Evolutionary conservation across 2,113 vertebrate species (phyloP).

Genomic region (Mus spicilegus): DNA sequence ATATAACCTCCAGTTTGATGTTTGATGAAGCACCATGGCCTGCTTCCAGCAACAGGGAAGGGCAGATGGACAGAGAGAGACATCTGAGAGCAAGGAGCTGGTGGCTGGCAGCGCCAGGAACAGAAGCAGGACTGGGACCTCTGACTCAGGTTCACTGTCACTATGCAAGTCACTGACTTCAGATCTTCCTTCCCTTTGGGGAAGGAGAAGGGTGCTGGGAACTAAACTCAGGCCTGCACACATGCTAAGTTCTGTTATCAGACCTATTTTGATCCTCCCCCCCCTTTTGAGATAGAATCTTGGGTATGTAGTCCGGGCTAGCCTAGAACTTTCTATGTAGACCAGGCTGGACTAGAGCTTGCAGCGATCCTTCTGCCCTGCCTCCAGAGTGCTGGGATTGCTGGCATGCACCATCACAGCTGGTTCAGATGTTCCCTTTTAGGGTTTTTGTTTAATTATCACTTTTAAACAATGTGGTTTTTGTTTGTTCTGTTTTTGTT

Average conservation of each 20-base stretch:
- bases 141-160: neutral
- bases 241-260: too few relatives aligned
- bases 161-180: neutral
- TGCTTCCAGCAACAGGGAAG: constrained; percentile 37
- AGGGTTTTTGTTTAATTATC: neutral
- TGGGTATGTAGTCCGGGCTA: neutral
- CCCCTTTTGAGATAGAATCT: neutral
- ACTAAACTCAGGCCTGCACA: neutral
- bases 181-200: neutral
- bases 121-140: neutral
- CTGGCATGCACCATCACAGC: neutral
- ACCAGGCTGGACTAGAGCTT: neutral
- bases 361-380: neutral
- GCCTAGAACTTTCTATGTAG: neutral
- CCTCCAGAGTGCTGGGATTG: neutral
- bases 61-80: neutral
- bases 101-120: neutral
- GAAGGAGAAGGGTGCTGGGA: neutral
- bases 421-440: neutral
- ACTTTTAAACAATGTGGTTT: neutral
- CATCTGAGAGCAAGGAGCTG: neutral
- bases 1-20: neutral
- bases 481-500: neutral
- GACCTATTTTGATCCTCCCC: neutral
- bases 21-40: neutral